Base-by-base conservation (phyloP, 2,888 invertebrate species). In the Stenurella melanura region DNA sequence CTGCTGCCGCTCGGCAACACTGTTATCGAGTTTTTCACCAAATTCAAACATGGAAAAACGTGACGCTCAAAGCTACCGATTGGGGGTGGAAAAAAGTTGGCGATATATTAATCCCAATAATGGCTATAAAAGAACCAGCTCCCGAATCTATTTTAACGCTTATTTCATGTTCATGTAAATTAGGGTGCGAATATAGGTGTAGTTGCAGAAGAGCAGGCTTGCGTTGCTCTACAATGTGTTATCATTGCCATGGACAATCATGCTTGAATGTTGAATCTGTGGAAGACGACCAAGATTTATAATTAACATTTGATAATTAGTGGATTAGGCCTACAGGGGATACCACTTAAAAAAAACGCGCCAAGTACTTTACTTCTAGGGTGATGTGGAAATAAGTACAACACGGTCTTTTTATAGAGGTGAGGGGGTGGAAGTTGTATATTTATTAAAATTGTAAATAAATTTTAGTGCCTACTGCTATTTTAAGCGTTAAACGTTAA, bases 31-130 rank as follows among this genome's bases (percentile, higher is more conserved):
- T 38, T 38, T 11, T 7, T 38, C n/a, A 56, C 56, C 56, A 56
- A 56, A 56, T 56, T 56, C 56, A 56, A 56, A n/a, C 56, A 56
- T 56, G 18, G 56, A 11, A 15, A 56, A 56, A 56, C 56, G n/a
- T 56, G 4, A 56, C 56, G 17, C 56, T 56, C 4, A n/a, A 56
- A 56, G 56, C 56, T 56, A 56, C 56, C n/a, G 56, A 56, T 56
- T 56, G 18, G 18, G 56, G 5, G 7, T 56, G 56, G 17, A 56
- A 56, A 56, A 56, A 56, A 18, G 56, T 56, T 4, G n/a, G 7
- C 18, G 7, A 7, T 17, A 26, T 26, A 26, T 26, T 26, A 26
- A 26, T 4, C 21, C 21, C 21, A 26, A 26, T 4, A 3, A 26
- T 18, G 17, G 5, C 56, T 10, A 56, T n/a, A 4, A 56, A 56